Percentiles rank a stretch among this genome's conserved stretches.
phyloP scores from a whole-genome alignment of 2,113 vertebrate species.

The Agelaius tricolor region DNA sequence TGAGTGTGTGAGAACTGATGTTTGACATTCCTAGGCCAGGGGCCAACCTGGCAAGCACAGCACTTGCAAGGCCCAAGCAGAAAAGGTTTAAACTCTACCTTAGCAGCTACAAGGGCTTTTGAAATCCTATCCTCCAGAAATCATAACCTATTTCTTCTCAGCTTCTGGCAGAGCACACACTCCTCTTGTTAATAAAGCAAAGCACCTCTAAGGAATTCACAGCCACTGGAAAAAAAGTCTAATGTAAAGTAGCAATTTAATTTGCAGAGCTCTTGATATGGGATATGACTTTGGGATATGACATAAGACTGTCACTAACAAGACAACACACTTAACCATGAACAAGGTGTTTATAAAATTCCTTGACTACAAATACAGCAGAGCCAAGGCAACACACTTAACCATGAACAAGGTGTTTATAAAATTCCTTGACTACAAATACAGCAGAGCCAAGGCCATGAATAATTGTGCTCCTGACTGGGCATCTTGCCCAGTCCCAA shows the following conservation, averaged over 20 bases:
- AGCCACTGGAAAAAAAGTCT: not conserved
- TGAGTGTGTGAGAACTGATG: not conserved
- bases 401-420: not conserved
- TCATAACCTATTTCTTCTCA: not conserved
- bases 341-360: not conserved
- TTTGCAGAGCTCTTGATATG: not conserved
- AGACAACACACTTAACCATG: not conserved
- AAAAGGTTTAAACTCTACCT: not conserved
- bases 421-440: not conserved
- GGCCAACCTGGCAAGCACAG: not conserved
- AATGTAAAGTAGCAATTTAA: not conserved
- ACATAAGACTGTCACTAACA: not conserved
- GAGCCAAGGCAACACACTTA: not conserved
- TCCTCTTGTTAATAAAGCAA: slow-evolving; percentile 8
- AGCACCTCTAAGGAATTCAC: slow-evolving; percentile 10
- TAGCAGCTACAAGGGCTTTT: not conserved
- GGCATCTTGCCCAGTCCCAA: not conserved
- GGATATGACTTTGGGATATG: not conserved
- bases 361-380: not conserved
- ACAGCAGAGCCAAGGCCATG: not conserved
- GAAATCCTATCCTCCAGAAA: not conserved
- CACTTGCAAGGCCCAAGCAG: not conserved
- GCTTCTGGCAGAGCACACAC: not conserved
- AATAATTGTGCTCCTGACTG: not conserved
- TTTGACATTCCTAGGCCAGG: not conserved